Conservation (phyloP, 2,797 vertebrate species). For the Lates japonicus region DNA sequence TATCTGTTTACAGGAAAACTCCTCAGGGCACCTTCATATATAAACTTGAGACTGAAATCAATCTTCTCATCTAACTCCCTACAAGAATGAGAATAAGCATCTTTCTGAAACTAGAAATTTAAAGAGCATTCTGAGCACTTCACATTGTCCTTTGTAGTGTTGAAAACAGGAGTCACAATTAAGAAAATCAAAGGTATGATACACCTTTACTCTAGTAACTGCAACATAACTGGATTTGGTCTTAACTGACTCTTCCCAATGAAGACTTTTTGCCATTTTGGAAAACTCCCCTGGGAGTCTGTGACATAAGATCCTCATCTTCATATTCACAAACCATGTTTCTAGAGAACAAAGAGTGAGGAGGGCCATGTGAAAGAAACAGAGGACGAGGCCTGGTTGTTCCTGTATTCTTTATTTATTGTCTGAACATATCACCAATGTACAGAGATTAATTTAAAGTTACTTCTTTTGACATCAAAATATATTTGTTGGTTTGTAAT, state of each 20-base stretch:
- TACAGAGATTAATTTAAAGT: conserved; percentile 43
- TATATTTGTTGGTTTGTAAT: conserved; percentile 26
- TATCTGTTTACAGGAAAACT: not conserved
- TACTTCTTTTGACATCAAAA: conserved; percentile 4
- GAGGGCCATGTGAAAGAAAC: conserved; percentile 5
- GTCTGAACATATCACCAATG: conserved; percentile 40
- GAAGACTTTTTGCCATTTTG: too few relatives aligned
- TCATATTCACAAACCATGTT: not conserved
- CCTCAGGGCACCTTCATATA: not conserved
- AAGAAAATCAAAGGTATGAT: not conserved
- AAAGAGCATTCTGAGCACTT: not conserved
- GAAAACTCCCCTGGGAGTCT: not conserved
- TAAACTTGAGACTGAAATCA: not conserved
- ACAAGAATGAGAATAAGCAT: not conserved
- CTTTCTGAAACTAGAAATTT: not conserved
- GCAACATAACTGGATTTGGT: not conserved
- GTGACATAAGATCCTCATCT: not conserved
- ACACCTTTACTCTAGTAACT: not conserved
- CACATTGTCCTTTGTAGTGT: not conserved
- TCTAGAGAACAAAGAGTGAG: not conserved
- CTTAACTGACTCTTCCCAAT: not conserved
- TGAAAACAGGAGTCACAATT: not conserved
- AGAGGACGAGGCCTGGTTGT: conserved; percentile 54
- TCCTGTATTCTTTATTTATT: conserved; percentile 55
- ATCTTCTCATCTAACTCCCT: not conserved